phyloP scores from a whole-genome alignment of 2,797 vertebrate genomes.

The Melanotaenia nigrans region DNA sequence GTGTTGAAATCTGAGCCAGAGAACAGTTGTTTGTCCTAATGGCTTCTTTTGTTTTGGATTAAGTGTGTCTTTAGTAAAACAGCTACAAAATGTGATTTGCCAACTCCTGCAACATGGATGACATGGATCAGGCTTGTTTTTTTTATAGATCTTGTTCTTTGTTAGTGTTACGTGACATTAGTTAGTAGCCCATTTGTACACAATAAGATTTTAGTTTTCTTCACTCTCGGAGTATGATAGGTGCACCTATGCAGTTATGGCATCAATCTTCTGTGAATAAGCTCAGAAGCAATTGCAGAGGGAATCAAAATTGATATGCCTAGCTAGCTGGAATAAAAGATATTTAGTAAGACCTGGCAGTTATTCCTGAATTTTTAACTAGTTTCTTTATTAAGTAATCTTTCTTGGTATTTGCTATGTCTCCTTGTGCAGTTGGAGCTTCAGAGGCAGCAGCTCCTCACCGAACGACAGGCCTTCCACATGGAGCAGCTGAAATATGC shows the following conservation, averaged over 20 bases:
- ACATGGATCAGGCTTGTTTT: no score
- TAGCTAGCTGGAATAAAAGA: not conserved
- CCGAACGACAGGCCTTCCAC: constrained; percentile 97
- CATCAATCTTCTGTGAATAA: not conserved
- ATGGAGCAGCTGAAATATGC: constrained; percentile 99
- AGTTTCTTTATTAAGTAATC: not conserved
- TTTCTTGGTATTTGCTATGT: not conserved
- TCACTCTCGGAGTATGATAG: not conserved
- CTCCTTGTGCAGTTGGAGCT: constrained; percentile 88
- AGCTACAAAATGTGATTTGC: no score
- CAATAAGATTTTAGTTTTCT: not conserved
- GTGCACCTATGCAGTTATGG: not conserved
- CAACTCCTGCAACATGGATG: no score
- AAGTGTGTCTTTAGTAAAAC: no score
- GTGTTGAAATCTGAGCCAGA: no score
- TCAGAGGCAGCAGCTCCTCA: constrained; percentile 96
- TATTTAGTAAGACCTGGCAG: not conserved
- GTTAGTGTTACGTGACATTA: not conserved
- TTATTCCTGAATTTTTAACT: not conserved
- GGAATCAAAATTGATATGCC: not conserved
- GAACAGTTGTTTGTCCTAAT: no score
- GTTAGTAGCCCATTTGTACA: not conserved
- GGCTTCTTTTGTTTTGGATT: no score
- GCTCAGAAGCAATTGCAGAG: not conserved
- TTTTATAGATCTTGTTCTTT: not conserved